Evolutionary conservation across 2,113 vertebrate genomes (phyloP).

Genomic region (Coptodon bakossiorum): DNA sequence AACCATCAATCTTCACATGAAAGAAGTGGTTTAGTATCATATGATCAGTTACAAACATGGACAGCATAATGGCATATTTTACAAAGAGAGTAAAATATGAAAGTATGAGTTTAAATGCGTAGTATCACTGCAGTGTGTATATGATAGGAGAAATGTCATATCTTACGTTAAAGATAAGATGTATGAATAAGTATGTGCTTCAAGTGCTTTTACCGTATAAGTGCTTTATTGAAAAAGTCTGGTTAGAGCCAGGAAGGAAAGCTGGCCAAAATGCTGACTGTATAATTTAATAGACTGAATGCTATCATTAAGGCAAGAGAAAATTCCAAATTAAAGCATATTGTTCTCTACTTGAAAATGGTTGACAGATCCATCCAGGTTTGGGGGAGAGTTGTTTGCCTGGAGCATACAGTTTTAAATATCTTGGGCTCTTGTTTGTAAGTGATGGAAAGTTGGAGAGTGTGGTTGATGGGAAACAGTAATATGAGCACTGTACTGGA

Average conservation of each 20-base stretch:
- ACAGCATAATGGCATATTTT: neutral
- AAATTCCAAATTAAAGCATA: neutral
- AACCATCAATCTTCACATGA: neutral
- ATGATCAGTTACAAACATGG: neutral
- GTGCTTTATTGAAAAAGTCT: neutral
- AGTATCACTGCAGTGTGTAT: neutral
- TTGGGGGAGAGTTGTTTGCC: neutral
- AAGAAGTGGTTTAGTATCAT: neutral
- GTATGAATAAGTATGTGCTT: neutral
- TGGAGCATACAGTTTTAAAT: neutral
- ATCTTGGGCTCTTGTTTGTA: neutral
- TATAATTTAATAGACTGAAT: neutral
- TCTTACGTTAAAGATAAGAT: neutral
- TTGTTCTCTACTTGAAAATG: neutral
- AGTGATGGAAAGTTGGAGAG: neutral
- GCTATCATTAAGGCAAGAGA: neutral
- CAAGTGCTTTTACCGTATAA: neutral
- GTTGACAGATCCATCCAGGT: neutral
- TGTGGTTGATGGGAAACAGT: neutral
- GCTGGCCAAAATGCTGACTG: accelerated
- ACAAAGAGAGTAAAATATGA: neutral
- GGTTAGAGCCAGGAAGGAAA: neutral
- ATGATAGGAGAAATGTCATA: neutral
- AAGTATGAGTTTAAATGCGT: neutral
- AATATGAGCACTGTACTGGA: neutral